Conservation (phyloP, 2,888 invertebrate species). For the Catocala nupta region DNA sequence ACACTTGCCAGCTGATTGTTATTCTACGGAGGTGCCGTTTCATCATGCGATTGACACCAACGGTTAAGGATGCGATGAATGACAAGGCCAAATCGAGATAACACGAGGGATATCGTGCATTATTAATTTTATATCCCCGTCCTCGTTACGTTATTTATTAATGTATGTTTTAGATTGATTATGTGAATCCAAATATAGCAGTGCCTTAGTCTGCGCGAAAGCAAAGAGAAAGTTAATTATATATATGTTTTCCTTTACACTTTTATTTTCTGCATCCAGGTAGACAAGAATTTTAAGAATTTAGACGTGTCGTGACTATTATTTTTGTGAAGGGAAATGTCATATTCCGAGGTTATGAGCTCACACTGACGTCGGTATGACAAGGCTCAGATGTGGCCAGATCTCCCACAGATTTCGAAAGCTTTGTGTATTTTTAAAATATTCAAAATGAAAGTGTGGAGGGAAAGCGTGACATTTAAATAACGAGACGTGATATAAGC, state of each 20-base stretch:
- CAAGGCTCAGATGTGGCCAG: constrained; percentile 28
- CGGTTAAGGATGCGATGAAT: constrained; percentile 57
- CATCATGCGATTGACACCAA: constrained; percentile 62
- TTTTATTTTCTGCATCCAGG: no score
- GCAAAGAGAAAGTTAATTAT: constrained; percentile 1
- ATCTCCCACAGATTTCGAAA: constrained; percentile 61
- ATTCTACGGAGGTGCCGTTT: constrained; percentile 59
- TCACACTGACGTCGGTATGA: constrained; percentile 11
- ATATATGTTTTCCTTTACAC: not conserved
- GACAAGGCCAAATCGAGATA: constrained; percentile 41
- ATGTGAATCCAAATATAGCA: not conserved
- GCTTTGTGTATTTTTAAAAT: constrained; percentile 63
- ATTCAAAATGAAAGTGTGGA: constrained; percentile 70
- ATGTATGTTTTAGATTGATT: no score
- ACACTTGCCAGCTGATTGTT: constrained; percentile 54
- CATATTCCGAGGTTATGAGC: constrained; percentile 26
- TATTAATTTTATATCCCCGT: constrained; percentile 6
- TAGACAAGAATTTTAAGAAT: not conserved
- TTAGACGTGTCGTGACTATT: constrained; percentile 10
- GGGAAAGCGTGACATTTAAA: constrained; percentile 76
- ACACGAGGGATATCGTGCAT: constrained; percentile 27
- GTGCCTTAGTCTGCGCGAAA: not conserved
- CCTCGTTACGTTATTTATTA: no score
- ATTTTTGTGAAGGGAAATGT: constrained; percentile 27
- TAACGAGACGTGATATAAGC: constrained; percentile 63